These are phyloP conservation scores for Brachyptera risi DNA, from an alignment of 2,888 invertebrate genomes.

Conservation along the genomic window DNA sequence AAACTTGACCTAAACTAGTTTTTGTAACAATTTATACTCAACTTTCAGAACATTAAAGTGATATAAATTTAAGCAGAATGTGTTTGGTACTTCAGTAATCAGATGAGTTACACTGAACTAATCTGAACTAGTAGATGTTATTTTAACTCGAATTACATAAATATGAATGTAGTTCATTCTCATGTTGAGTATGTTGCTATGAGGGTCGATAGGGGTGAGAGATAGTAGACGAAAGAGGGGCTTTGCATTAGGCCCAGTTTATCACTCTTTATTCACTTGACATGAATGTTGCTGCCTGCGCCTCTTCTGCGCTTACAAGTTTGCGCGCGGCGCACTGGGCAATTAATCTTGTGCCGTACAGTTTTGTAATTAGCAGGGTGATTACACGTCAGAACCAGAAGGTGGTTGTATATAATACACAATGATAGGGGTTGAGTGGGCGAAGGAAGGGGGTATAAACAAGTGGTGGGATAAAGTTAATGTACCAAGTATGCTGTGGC, in stretches of 20 bases:
- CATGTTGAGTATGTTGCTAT: too few relatives aligned
- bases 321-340: constrained; percentile 17
- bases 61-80: too few relatives aligned
- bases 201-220: too few relatives aligned
- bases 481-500: constrained; percentile 27
- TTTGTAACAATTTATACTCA: too few relatives aligned
- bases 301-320: constrained; percentile 5
- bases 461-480: constrained; percentile 24
- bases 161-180: too few relatives aligned
- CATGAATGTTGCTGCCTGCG: neutral
- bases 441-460: neutral
- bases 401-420: constrained; percentile 26
- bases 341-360: constrained; percentile 29
- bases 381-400: constrained; percentile 29
- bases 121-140: too few relatives aligned
- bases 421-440: neutral
- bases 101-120: too few relatives aligned
- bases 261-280: neutral
- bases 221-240: neutral
- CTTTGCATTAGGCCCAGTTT: neutral
- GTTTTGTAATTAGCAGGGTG: constrained; percentile 30
- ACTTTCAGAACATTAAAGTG: too few relatives aligned
- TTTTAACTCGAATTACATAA: too few relatives aligned
- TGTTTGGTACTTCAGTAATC: too few relatives aligned
- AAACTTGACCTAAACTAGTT: too few relatives aligned